Base-by-base conservation (phyloP, 2,888 invertebrate genomes). In the Eupithecia subumbrata region DNA sequence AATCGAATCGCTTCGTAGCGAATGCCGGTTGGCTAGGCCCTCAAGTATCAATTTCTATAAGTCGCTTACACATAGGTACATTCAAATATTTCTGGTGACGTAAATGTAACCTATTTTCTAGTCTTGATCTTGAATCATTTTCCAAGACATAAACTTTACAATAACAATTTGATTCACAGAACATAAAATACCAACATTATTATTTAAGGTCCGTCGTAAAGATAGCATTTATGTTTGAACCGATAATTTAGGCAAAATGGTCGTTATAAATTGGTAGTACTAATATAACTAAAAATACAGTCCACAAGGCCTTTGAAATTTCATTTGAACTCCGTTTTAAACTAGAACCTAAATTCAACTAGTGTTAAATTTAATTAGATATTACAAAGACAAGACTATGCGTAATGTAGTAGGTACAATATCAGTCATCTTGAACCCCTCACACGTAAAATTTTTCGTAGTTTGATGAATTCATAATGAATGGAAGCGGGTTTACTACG, bases 161-260 rank as follows among this genome's bases (percentile, higher is more conserved):
- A 5, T 43, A 68, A 67, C 37, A 40, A 68, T 43, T 64, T 43
- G 43, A 68, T 68, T 68, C 43, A 43, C 68, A 68, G 40, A 68
- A 8, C 68, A 43, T 67, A 67, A 67, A 67, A 43, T 40, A 68
- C 3, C 18, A 18, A 8, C 22, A 12, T 43, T 43, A 68, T 14
- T 68, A 68, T 68, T 43, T 43, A 43, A 22, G 43, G 68, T 25
- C 16, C 14, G 1, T 64, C 64, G 34, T 68, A 45, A 45, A 43
- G 43, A 43, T 43, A 68, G 68, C 68, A 43, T 68, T 68, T 68
- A 68, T 68, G 43, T 68, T 22, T 45, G 12, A 22, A 45, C n/a
- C 43, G 68, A 68, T 68, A 68, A 45, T 43, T 22, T n/a, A 67
- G 2, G 11, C 18, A 37, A n/a, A 67, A 67, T 67, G 66, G 34